phyloP scores from a whole-genome alignment of 2,797 vertebrate genomes.

The Knipowitschia caucasica region DNA sequence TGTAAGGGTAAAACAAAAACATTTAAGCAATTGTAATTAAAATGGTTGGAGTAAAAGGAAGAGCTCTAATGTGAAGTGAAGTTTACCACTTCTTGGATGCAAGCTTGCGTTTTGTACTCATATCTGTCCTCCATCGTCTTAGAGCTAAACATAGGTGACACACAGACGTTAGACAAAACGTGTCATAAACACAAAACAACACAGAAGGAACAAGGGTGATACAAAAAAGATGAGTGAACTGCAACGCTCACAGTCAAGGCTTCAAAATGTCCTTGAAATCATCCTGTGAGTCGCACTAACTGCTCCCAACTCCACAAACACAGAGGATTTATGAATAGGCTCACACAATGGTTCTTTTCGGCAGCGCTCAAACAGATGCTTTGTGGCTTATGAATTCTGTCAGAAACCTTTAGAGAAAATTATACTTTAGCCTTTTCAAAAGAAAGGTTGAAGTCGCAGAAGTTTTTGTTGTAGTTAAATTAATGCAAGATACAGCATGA shows the following conservation, averaged over 20 bases:
- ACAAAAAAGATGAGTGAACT: conserved; percentile 1
- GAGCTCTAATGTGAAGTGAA: conserved; percentile 4
- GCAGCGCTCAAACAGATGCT: neutral
- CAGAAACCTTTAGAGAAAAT: neutral
- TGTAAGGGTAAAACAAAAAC: conserved; percentile 39
- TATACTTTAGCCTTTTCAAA: neutral
- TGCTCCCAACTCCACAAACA: neutral
- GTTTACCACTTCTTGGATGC: conserved; percentile 74
- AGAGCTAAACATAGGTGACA: conserved; percentile 61
- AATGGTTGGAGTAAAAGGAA: neutral
- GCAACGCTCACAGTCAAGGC: conserved; percentile 1
- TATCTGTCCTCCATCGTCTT: conserved; percentile 67
- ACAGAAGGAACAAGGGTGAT: neutral
- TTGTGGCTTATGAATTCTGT: neutral
- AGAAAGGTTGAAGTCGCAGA: neutral
- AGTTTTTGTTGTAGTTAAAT: neutral
- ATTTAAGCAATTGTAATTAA: neutral
- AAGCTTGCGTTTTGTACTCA: conserved; percentile 64
- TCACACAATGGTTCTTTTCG: neutral
- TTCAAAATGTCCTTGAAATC: neutral
- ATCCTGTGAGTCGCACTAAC: neutral
- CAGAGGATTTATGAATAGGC: neutral
- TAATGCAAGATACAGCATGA: too few relatives aligned
- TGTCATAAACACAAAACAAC: neutral
- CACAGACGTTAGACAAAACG: neutral